Evolutionary conservation across 2,888 invertebrate genomes (phyloP).

Genomic region (Dugesia japonica): DNA sequence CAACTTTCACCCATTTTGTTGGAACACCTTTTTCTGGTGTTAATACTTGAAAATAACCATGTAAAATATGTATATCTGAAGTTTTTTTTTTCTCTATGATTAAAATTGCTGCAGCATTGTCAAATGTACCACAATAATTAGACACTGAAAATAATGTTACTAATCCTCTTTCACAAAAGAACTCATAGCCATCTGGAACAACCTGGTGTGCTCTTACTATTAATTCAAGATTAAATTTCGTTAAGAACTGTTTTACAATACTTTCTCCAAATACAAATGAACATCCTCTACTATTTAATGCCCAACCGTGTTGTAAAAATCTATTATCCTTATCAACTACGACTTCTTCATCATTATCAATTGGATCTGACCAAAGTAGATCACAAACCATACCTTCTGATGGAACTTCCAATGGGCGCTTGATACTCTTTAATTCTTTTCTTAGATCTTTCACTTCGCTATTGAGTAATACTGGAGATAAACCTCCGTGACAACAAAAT

Average conservation of each 20-base stretch:
- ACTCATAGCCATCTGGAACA: conserved; percentile 22
- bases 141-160: conserved; percentile 22
- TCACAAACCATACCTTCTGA: conserved; percentile 23
- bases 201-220: conserved; percentile 25
- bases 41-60: conserved; percentile 7
- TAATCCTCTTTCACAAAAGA: background rate
- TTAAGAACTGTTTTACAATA: conserved; percentile 20
- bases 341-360: conserved; percentile 17
- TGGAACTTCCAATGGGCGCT: background rate
- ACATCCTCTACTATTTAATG: conserved; percentile 13
- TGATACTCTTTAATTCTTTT: background rate
- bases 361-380: conserved; percentile 24
- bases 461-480: background rate
- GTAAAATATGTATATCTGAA: background rate
- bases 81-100: conserved; percentile 1
- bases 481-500: conserved; percentile 26
- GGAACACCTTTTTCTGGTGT: background rate
- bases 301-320: conserved; percentile 21
- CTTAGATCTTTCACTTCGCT: background rate
- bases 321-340: background rate
- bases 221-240: conserved; percentile 20
- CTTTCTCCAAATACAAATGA: conserved; percentile 12
- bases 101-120: conserved; percentile 21
- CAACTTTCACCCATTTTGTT: background rate
- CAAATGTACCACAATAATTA: conserved; percentile 20